Conservation (phyloP, 2,113 vertebrate genomes). For the Tychaedon coryphoeus region DNA sequence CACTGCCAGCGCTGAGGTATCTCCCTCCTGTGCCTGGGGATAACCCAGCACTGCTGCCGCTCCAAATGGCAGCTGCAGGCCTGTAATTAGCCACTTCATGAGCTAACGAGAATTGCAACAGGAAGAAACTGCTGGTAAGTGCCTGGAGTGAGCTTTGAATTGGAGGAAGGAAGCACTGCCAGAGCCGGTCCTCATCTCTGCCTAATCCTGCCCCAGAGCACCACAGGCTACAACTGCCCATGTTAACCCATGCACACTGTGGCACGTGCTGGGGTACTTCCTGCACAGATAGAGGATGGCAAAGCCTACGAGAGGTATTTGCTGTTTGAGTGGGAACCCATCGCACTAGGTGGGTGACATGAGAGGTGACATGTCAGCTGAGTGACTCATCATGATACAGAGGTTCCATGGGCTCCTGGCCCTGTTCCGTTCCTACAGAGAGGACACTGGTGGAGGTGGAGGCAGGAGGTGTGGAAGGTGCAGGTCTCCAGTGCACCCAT, state of each 20-base stretch:
- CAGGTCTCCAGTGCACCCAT: accelerated
- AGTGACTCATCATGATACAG: accelerated
- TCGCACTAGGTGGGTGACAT: accelerated
- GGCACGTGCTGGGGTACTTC: accelerated
- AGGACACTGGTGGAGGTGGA: not conserved
- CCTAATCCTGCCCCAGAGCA: accelerated
- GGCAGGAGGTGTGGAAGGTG: not conserved
- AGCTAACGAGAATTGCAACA: not conserved
- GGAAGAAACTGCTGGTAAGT: not conserved
- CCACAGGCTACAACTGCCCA: accelerated
- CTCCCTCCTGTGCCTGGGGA: not conserved
- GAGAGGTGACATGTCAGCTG: not conserved
- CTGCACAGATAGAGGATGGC: accelerated
- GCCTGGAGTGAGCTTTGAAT: not conserved
- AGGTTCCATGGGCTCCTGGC: not conserved
- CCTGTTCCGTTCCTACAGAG: accelerated
- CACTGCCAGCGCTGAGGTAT: not conserved
- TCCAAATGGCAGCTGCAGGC: not conserved
- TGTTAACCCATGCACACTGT: not conserved
- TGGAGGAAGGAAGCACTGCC: not conserved
- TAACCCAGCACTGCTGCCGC: not conserved
- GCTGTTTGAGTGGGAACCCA: not conserved
- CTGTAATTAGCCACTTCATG: not conserved
- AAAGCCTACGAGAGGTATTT: not conserved
- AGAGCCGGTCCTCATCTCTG: not conserved